Percentiles rank a stretch among this genome's conserved stretches.
Evolutionary conservation across 2,888 invertebrate genomes (phyloP).

Genomic region (Aleiodes testaceus): DNA sequence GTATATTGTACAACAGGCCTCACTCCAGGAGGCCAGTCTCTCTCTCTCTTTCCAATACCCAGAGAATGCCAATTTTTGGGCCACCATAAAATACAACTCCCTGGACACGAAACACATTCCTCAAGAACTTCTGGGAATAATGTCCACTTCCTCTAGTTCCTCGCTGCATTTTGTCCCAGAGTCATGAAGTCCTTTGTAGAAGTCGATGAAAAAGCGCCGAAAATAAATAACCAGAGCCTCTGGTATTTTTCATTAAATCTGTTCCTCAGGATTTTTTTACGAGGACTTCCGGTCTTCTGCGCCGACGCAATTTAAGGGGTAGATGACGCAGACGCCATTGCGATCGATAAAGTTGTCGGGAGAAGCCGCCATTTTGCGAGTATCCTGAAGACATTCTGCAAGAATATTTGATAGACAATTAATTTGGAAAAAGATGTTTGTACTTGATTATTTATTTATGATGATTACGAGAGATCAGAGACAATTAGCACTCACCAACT

Average conservation of each 20-base stretch:
- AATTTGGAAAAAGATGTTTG: too few relatives aligned
- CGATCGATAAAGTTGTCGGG: constrained; percentile 64
- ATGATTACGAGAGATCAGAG: background rate
- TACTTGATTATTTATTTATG: too few relatives aligned
- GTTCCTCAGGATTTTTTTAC: constrained; percentile 13
- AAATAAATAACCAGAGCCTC: constrained; percentile 49
- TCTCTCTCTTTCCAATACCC: constrained; percentile 17
- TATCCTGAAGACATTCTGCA: background rate
- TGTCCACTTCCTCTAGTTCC: background rate
- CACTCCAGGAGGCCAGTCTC: constrained; percentile 35
- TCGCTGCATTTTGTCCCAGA: background rate
- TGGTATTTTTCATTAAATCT: constrained; percentile 7
- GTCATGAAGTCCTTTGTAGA: constrained; percentile 11
- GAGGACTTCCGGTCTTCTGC: constrained; percentile 63
- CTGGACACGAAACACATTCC: background rate
- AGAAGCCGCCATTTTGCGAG: constrained; percentile 65
- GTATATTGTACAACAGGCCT: constrained; percentile 28
- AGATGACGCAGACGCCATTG: constrained; percentile 66
- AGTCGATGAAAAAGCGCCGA: constrained; percentile 25
- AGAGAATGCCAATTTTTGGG: constrained; percentile 16
- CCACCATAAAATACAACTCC: constrained; percentile 22
- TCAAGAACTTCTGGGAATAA: constrained; percentile 3
- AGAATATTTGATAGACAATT: background rate
- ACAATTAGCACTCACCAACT: constrained; percentile 28
- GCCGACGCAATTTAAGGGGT: constrained; percentile 54